These are phyloP conservation scores for Tympanoctomys barrerae DNA, from an alignment of 2,797 vertebrate species.

Conservation along the genomic window DNA sequence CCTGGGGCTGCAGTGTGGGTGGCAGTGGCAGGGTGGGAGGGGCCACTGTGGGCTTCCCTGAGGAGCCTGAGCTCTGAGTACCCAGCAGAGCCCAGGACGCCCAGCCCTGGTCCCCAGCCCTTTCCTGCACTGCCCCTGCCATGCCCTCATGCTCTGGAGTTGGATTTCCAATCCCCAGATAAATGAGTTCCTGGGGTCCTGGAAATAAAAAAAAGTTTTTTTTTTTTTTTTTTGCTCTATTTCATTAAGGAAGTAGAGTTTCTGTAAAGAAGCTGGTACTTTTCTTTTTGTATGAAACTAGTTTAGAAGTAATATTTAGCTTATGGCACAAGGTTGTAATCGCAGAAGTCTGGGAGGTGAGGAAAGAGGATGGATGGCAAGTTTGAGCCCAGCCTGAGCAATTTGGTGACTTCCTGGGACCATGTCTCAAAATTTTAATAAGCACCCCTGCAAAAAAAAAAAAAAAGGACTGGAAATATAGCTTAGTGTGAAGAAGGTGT, in stretches of 20 bases:
- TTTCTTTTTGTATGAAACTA: slow-evolving; percentile 3
- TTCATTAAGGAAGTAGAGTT: neutral
- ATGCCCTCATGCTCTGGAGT: fast-evolving
- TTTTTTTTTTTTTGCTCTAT: neutral
- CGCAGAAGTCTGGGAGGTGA: neutral
- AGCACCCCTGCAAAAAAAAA: neutral
- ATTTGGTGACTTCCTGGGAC: neutral
- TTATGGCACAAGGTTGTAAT: neutral
- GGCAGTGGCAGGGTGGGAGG: neutral
- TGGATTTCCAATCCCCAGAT: too few species aligned
- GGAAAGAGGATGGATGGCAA: neutral
- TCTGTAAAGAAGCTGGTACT: neutral
- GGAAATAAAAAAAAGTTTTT: neutral
- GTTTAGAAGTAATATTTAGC: neutral
- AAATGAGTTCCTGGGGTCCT: neutral
- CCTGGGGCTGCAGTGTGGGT: too few species aligned
- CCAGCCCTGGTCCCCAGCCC: neutral
- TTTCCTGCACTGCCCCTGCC: neutral
- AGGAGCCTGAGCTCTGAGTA: neutral
- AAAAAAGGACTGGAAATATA: neutral
- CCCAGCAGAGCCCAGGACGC: neutral
- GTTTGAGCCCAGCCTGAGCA: neutral
- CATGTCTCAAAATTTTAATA: neutral
- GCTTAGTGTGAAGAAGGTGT: neutral
- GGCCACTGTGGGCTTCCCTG: fast-evolving